Base-by-base conservation (phyloP, 2,113 vertebrate genomes). In the Crotalus helleri region DNA sequence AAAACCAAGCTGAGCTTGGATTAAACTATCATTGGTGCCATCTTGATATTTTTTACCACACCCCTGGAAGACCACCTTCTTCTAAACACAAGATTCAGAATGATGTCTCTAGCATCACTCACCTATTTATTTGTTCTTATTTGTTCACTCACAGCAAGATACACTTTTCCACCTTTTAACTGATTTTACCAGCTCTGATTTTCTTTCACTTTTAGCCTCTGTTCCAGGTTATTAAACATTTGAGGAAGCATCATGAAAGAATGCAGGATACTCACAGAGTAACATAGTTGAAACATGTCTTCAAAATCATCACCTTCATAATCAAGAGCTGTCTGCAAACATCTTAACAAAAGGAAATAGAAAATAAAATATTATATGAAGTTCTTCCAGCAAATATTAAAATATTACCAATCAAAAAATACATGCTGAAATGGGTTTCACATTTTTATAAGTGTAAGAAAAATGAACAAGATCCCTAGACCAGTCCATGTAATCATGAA, bases 241-340 rank as follows among this genome's bases (percentile, higher is more conserved):
- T 8, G 54, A 85, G 46, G 15, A 26, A 49, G 23, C 29, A 51
- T 6, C 9, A 7, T 19, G 4, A 13, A 17, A 23, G 44, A 24
- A 2, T 5, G 1, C 44, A 58, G 49, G 17, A 51, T 95, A 98
- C 98, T 95, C 94, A 98, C 98, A 81, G 81, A 96, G 95, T 97
- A 98, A 91, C 93, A 55, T 17, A 94, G 2, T 1, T 92, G 86
- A 94, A 97, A 58, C 3, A 33, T 58, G 88, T 97, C 90, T 81
- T 95, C 89, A 12, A 90, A 85, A 33, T 97, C 95, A 44, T 97
- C 91, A 3, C 58, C 85, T 85, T 97, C 96, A 92, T 97, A 96
- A 91, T 98, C 97, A 91, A 98, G 92, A 88, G 98, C 95, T 74
- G 44, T 89, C 11, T 97, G 96, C 92, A 96, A 96, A 93, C 90